Base-by-base conservation (phyloP, 2,888 invertebrate genomes). In the Brachycybe producta region DNA sequence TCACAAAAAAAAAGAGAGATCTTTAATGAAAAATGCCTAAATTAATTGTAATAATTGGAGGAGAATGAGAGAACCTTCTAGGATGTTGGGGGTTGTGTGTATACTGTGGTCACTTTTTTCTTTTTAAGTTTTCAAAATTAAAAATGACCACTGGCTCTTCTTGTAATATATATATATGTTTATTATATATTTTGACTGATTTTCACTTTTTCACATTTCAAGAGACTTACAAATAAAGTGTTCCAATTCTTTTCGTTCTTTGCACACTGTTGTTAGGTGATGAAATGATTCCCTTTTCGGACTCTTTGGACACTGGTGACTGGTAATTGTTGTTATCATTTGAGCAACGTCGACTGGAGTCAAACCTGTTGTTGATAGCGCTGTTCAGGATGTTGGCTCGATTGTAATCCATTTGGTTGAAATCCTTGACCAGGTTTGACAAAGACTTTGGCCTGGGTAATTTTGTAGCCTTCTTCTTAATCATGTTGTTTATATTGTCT, bases 381-480 rank as follows among this genome's bases (percentile, higher is more conserved):
- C 41, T 49, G 32, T 49, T 49, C 28, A 49, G 40, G 40, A 49
- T 36, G 38, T 49, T 49, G 24, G 51, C 51, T 28, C 51, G 44
- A 30, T 51, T 44, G 38, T 36, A 36, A 45, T 45, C 45, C 42
- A 35, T 17, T 34, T 50, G 52, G 36, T 55, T 54, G 30, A 52
- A 35, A 36, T 58, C 61, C 55, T 59, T 61, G 55, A 87, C 85
- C 61, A 88, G 75, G 70, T 87, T 87, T 55, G 85, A 86, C 63
- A 88, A 71, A 53, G 86, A 86, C 59, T 85, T 79, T 47, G 87
- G 87, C 63, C 87, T 76, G 60, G 83, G 84, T 53, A 88, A 67
- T 61, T 82, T 81, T 59, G 84, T 75, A 47, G 81, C 84, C 40
- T 49, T 44, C 45, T 34, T 42, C 13, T 8, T 15, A 13, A 28